These are phyloP conservation scores for Sclerurus mexicanus DNA, from an alignment of 2,113 vertebrate species.

Conservation along the genomic window DNA sequence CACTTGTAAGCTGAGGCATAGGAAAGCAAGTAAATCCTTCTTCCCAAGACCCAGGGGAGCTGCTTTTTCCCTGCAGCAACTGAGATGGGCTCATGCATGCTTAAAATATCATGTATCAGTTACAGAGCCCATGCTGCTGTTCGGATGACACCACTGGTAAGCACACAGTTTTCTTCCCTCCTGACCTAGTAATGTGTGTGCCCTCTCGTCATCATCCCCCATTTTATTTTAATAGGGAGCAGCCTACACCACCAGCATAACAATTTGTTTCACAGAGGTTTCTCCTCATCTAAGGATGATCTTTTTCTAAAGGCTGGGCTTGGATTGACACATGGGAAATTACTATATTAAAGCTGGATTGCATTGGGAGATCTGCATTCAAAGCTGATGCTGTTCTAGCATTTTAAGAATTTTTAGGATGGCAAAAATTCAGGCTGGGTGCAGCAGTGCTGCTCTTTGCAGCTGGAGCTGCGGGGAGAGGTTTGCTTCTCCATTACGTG, in stretches of 20 bases:
- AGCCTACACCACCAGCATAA: background rate
- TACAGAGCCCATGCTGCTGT: background rate
- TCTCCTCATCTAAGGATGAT: background rate
- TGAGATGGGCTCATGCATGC: accelerated
- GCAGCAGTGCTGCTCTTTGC: background rate
- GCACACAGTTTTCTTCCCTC: background rate
- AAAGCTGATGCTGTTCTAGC: background rate
- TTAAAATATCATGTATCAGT: background rate
- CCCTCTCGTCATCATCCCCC: background rate
- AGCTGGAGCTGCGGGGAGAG: background rate
- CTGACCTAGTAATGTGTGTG: background rate
- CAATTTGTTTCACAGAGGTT: background rate
- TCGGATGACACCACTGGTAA: background rate
- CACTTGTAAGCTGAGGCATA: background rate
- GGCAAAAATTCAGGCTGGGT: background rate
- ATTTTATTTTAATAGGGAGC: background rate
- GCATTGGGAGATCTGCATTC: background rate
- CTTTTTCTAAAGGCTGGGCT: background rate
- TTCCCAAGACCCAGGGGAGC: background rate
- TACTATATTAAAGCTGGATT: background rate
- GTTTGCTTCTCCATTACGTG: accelerated
- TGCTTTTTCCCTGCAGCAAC: background rate
- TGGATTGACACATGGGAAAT: background rate
- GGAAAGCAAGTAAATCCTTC: background rate
- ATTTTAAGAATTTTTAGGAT: background rate